Base-by-base conservation (phyloP, 1,140 invertebrate genomes). In the Sminthurides bifidus region DNA sequence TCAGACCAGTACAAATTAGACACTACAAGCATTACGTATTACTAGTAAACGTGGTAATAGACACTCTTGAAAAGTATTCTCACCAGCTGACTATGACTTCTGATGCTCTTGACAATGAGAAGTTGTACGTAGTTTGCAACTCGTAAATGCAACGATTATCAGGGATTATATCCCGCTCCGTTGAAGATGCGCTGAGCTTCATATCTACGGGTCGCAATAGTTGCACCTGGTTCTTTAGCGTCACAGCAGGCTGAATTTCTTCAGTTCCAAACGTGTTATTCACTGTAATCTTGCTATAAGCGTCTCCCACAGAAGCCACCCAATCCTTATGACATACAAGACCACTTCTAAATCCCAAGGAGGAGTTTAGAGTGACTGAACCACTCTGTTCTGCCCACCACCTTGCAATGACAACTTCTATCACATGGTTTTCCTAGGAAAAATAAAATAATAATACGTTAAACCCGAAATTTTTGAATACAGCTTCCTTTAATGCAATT, bases 321-420 rank as follows among this genome's bases (percentile, higher is more conserved):
- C 82, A 64, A 15, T 61, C 55, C 24, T 79, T 77, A 19, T 57
- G 56, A 14, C 52, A 51, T 19, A 57, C 5, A 3, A 40, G 41
- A 21, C 51, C 23, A 24, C 55, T 52, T 0, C 56, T 23, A 29
- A 53, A 58, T 19, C 43, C 35, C 26, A 52, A 17, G 14, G 41
- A 38, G n/a, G 50, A 41, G 48, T 6, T 46, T 40, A 58, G 21
- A 41, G 38, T 44, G n/a, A 33, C 46, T 6, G 46, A 19, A 38
- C 59, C 57, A 14, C 33, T 49, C 1, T 50, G 41, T 40, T 65
- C 63, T 1, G 90, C 85, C 92, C 92, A 98, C 77, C 89, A 94
- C 73, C 94, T 93, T 1, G 87, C 87, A 46, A 96, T 75, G 50
- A 83, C 88, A 23, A 96, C 68, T 73, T 96, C 92, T 24, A 95